Percentiles rank a stretch among this genome's conserved stretches.
Evolutionary conservation across 1,140 invertebrate genomes (phyloP).

Genomic region (Aleiodes sp.): DNA sequence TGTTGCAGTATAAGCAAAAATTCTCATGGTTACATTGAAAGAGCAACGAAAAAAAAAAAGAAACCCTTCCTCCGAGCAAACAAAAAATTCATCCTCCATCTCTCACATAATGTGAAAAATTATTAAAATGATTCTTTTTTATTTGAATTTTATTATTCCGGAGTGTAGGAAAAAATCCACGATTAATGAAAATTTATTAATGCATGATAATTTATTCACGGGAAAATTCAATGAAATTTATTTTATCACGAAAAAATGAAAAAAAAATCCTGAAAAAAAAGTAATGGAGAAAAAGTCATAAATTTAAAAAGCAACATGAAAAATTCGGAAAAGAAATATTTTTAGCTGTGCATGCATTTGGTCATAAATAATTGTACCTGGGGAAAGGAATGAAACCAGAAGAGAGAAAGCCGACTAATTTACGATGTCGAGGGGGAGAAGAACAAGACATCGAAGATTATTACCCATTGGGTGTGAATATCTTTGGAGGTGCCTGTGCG

Average conservation of each 20-base stretch:
- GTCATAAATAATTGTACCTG: constrained; percentile 13
- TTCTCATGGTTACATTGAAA: no score
- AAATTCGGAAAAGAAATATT: neutral
- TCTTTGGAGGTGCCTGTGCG: neutral
- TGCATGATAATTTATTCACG: no score
- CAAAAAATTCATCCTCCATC: no score
- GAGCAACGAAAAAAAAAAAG: no score
- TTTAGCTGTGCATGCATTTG: neutral
- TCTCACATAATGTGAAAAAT: no score
- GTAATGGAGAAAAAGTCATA: neutral
- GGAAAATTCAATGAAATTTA: neutral
- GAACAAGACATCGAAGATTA: constrained; percentile 14
- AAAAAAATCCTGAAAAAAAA: neutral
- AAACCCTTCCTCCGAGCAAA: no score
- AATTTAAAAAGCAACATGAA: neutral
- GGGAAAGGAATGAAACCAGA: neutral
- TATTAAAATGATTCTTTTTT: no score
- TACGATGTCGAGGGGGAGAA: constrained; percentile 4
- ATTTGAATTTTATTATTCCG: no score
- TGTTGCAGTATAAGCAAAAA: constrained; percentile 5
- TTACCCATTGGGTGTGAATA: constrained; percentile 15
- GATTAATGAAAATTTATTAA: neutral
- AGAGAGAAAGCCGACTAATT: constrained; percentile 2
- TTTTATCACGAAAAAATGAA: neutral
- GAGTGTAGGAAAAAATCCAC: no score